Base-by-base conservation (phyloP, 2,797 vertebrate species). In the Otus scops region DNA sequence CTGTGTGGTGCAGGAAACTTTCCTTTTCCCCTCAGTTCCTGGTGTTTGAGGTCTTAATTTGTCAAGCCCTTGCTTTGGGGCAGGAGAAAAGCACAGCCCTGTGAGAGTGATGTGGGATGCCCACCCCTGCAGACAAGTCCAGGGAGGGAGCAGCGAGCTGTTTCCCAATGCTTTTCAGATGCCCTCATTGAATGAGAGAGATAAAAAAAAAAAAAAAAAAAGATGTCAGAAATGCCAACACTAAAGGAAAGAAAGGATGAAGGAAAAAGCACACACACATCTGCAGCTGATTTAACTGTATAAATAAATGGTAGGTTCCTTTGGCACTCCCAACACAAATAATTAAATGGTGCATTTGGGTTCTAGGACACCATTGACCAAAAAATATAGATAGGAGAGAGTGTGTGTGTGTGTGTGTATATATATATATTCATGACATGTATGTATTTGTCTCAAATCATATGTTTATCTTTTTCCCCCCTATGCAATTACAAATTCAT, bases 261-360 rank as follows among this genome's bases (percentile, higher is more conserved):
- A 84, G 67, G 60, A 54, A 92, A 92, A 95, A 91, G 36, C 78
- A 85, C 57, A 84, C 75, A 60, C 75, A 84, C 75, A 93, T 94
- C 95, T 96, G 91, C 45, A 87, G 91, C 21, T 95, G 89, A 96
- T 94, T 96, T 90, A 71, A 70, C 71, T 89, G n/a, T 88, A 85
- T 71, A 95, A 96, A 95, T 96, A 96, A 94, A 70, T 84, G 73
- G 79, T 87, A 84, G 64, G 80, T 78, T 96, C 83, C 67, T 93
- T 89, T 89, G 78, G 61, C 94, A 92, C 64, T 96, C 81, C 88
- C 76, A 95, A 87, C 76, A 80, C 90, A 96, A 96, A 94, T 89
- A 96, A 91, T 92, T 93, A 95, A 94, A 96, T 75, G 71, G 47
- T 88, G 85, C 84, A 22, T 87, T 95, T 91, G 86, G 11, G 69